Base-by-base conservation (phyloP, 2,888 invertebrate genomes). In the Stictocephala bisonia region DNA sequence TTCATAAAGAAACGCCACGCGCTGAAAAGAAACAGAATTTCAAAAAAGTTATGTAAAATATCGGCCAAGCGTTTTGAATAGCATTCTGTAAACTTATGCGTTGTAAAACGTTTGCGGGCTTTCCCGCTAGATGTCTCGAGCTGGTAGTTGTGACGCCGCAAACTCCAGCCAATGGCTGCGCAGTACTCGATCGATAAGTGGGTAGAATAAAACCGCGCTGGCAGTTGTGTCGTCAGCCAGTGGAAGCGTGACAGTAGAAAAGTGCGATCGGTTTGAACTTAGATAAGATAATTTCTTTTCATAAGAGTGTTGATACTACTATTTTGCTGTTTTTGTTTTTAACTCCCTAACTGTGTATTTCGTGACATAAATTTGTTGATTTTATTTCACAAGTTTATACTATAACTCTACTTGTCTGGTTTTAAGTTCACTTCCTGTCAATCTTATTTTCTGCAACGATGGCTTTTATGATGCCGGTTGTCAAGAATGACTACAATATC, bases 401-500 rank as follows among this genome's bases (percentile, higher is more conserved):
- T 35, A 9, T 35, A 35, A 9, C 13, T 13, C 13, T 9, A 35
- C 35, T 35, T 7, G 35, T 35, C 7, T 35, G 13, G 35, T 35
- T 7, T 35, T 7, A 9, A 9, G 7, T 35, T 9, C 35, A 9
- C 35, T 35, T 7, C 35, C 35, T 7, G 35, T 13, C 3, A 18
- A 53, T 6, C 24, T 15, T 6, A 44, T 40, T 44, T 66, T 15
- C 35, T 26, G 44, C 44, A 15, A 66, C 35, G 24, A 95, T 95
- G 95, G 95, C 95, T 88, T 95, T 95, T 86, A 95, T 95, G 95
- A 94, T 95, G 93, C 95, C 95, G 74, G 95, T 95, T 78, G 90
- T 95, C 86, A 95, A 95, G 87, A 95, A 95, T 87, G 94, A 95
- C 85, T 95, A 93, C 90, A 93, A 95, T 84, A 94, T 95, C 82